Base-by-base conservation (phyloP, 2,888 invertebrate species). In the Polydesmus complanatus region DNA sequence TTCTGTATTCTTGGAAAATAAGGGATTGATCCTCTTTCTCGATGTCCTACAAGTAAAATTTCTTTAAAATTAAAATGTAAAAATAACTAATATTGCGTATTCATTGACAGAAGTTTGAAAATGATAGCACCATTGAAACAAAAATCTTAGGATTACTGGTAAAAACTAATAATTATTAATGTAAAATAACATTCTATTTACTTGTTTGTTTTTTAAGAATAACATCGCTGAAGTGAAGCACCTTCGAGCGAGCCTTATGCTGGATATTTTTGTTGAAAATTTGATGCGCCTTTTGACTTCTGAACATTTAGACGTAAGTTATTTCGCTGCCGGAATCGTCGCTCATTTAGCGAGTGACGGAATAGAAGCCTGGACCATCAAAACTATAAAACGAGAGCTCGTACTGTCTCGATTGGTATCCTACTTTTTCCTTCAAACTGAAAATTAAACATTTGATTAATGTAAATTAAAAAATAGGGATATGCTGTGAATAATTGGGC, bases 251-350 rank as follows among this genome's bases (percentile, higher is more conserved):
- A 70, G 74, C 27, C 71, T 82, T 52, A 78, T 82, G 77, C 76
- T 77, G 64, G 75, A 78, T 52, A 74, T 76, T 48, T 81, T 81
- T 69, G 74, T 83, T 61, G 70, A 71, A 62, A 76, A 78, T 68
- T 74, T 81, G 48, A 75, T 75, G 78, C 77, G 69, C 68, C 71
- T 82, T 49, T 71, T 83, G 64, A 75, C 79, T 67, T 83, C 83
- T 1, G 74, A 78, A 56, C 81, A 82, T 68, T 84, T 85, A 63
- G 82, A 83, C 66, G 81, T 82, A 14, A 80, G 82, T 67, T 85
- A 85, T 70, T 85, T 85, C 71, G 84, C 85, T 18, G 83, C 83
- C 21, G 84, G 84, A 2, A 84, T 84, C 62, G 78, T 83, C n/a
- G 83, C 84, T 11, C 83, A 85, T 71, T 70, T 85, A 59, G 78